phyloP scores from a whole-genome alignment of 2,888 invertebrate genomes.

The Chydorus sphaericus region DNA sequence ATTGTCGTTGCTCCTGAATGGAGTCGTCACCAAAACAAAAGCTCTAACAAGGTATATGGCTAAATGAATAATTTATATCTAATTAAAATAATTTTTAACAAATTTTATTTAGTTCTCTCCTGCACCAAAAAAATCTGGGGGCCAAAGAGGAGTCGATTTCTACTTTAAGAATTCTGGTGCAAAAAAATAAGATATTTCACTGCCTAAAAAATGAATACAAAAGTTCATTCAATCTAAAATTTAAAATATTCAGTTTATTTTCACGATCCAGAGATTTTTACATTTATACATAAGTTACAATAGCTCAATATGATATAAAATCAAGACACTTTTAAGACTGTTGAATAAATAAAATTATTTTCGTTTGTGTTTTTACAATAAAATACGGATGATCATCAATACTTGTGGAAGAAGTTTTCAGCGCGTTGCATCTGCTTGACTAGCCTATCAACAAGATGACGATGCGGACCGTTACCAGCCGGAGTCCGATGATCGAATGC shows the following conservation, averaged over 20 bases:
- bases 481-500: neutral
- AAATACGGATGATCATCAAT: neutral
- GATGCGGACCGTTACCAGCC: no score
- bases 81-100: no score
- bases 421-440: slow-evolving; percentile 2
- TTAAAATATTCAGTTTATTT: neutral
- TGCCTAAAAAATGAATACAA: no score
- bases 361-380: no score
- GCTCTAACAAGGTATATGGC: neutral
- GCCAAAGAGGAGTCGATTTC: slow-evolving; percentile 19
- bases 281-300: no score
- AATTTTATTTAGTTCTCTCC: no score
- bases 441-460: neutral
- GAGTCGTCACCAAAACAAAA: slow-evolving; percentile 17
- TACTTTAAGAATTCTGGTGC: slow-evolving; percentile 17
- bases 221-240: neutral
- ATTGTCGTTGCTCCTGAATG: slow-evolving; percentile 20
- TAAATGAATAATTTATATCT: no score
- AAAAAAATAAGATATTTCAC: neutral
- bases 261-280: no score
- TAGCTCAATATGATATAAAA: no score
- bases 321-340: no score
- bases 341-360: no score
- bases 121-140: no score
- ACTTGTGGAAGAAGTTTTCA: neutral